Evolutionary conservation across 1,140 invertebrate species (phyloP).

Genomic region (Drosophila kikkawai): DNA sequence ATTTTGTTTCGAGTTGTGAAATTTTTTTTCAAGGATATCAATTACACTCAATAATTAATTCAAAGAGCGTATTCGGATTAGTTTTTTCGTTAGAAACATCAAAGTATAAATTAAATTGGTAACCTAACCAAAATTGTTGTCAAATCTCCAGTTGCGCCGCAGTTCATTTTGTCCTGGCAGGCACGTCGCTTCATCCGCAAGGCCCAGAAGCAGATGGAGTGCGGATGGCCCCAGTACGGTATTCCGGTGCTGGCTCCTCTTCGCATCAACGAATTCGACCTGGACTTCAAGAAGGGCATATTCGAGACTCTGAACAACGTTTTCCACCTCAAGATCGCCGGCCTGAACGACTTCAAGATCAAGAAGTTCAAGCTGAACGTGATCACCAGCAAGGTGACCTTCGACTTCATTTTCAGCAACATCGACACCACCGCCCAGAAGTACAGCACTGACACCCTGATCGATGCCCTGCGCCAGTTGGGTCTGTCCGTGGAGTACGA

Average conservation of each 20-base stretch:
- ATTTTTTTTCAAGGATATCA: not conserved
- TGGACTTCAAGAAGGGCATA: constrained; percentile 68
- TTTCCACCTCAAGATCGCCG: constrained; percentile 73
- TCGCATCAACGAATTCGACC: constrained; percentile 57
- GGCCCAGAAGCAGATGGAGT: constrained; percentile 76
- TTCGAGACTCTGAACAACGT: constrained; percentile 76
- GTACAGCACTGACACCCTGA: constrained; percentile 75
- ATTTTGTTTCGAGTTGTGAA: not conserved
- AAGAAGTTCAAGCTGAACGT: constrained; percentile 75
- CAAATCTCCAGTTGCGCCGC: constrained; percentile 56
- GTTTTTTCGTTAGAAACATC: not conserved
- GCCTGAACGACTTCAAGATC: constrained; percentile 74
- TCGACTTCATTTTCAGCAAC: constrained; percentile 71
- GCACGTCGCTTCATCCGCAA: constrained; percentile 74
- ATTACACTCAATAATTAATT: not conserved
- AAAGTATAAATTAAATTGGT: not conserved
- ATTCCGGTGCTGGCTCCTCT: constrained; percentile 76
- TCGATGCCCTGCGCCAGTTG: constrained; percentile 73
- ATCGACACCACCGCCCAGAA: constrained; percentile 69
- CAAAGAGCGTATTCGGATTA: not conserved
- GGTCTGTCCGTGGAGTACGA: constrained; percentile 78
- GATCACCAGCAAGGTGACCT: constrained; percentile 67
- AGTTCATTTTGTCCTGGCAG: constrained; percentile 77
- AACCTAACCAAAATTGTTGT: not conserved
- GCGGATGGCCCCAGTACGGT: constrained; percentile 71